Evolutionary conservation across 1,140 invertebrate genomes (phyloP).

Genomic region (Ceratina japonica): DNA sequence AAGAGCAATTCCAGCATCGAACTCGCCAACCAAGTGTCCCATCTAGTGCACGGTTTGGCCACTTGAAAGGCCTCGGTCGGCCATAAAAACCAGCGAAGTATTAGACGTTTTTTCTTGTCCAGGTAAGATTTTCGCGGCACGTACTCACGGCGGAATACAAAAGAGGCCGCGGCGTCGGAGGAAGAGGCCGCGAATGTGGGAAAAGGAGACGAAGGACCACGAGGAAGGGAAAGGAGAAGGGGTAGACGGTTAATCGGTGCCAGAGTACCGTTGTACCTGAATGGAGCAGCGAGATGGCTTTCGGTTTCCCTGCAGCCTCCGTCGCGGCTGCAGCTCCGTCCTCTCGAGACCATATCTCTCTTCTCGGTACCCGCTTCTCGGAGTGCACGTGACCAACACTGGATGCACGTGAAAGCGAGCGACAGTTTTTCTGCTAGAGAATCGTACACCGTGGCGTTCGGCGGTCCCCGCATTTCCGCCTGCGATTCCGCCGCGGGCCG

Average conservation of each 20-base stretch:
- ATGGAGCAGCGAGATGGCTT: constrained; percentile 70
- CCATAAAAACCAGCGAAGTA: no score
- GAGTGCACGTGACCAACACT: neutral
- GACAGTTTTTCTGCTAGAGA: constrained; percentile 30
- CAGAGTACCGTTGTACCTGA: constrained; percentile 77
- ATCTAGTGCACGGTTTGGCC: no score
- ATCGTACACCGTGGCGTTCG: no score
- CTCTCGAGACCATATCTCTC: neutral
- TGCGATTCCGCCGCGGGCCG: constrained; percentile 7
- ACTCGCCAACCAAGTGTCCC: no score
- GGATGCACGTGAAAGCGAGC: constrained; percentile 37
- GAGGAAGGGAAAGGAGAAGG: constrained; percentile 46
- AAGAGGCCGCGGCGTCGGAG: constrained; percentile 24
- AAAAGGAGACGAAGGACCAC: constrained; percentile 48
- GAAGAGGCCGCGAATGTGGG: constrained; percentile 49
- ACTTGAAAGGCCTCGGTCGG: no score
- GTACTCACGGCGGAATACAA: constrained; percentile 18
- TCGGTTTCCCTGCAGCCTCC: constrained; percentile 66
- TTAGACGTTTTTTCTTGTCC: neutral
- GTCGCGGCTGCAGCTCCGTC: constrained; percentile 48
- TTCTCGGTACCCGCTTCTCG: neutral
- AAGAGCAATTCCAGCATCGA: no score
- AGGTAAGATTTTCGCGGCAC: constrained; percentile 14
- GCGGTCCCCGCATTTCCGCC: constrained; percentile 10
- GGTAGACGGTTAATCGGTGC: constrained; percentile 73